Percentiles rank a stretch among this genome's conserved stretches.
phyloP scores from a whole-genome alignment of 2,888 invertebrate species.

The Lepidocyrtoides sp. region DNA sequence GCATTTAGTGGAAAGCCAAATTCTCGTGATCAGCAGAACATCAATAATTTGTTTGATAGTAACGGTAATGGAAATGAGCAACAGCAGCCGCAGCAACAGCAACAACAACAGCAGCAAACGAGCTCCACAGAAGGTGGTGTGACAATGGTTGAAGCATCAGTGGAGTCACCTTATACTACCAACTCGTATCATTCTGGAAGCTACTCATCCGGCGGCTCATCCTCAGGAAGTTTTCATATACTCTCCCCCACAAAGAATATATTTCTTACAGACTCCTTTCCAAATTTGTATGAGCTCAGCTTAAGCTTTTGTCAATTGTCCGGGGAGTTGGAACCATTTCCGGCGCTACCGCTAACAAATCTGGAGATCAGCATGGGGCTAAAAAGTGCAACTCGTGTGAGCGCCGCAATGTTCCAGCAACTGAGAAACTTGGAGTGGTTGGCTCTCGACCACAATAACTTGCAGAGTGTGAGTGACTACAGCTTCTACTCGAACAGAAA shows the following conservation, averaged over 20 bases:
- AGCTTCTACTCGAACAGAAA: conserved; percentile 88
- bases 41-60: neutral
- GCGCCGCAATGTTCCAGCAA: conserved; percentile 80
- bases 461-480: conserved; percentile 90
- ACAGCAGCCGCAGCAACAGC: conserved; percentile 21
- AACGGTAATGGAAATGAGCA: conserved; percentile 28
- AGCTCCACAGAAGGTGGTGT: conserved; percentile 47
- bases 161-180: conserved; percentile 32
- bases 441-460: conserved; percentile 95
- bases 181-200: neutral
- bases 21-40: conserved; percentile 26
- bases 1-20: conserved; percentile 86
- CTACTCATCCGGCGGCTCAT: neutral
- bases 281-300: conserved; percentile 94
- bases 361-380: conserved; percentile 95
- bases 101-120: neutral
- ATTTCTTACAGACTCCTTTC: conserved; percentile 90
- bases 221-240: conserved; percentile 58
- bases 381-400: conserved; percentile 90
- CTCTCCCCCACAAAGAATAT: conserved; percentile 87
- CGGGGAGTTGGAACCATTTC: conserved; percentile 91
- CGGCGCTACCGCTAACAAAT: conserved; percentile 92
- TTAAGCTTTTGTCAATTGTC: conserved; percentile 96
- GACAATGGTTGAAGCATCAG: conserved; percentile 64
- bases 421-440: conserved; percentile 91